These are phyloP conservation scores for Mesochorus sp. DNA, from an alignment of 2,888 invertebrate species.

Conservation along the genomic window DNA sequence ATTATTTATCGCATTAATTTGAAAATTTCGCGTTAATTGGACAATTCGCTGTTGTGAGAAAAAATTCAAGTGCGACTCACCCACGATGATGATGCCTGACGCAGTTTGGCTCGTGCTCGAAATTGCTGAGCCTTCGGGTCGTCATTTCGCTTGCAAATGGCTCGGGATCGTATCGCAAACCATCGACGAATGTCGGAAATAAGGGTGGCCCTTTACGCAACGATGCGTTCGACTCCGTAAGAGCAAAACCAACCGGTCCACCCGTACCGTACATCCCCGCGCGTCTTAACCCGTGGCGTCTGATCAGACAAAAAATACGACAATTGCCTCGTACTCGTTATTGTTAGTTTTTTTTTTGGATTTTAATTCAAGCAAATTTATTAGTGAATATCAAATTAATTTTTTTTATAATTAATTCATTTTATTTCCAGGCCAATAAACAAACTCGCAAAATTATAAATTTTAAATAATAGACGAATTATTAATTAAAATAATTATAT, in stretches of 20 bases:
- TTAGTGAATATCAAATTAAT: too few species aligned
- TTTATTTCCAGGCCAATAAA: too few species aligned
- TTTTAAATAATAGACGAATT: too few species aligned
- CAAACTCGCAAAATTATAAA: too few species aligned
- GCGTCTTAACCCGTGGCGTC: conserved; percentile 72
- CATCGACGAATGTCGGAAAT: conserved; percentile 82
- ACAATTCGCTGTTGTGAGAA: not conserved
- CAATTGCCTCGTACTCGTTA: not conserved
- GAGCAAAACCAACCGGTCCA: conserved; percentile 75
- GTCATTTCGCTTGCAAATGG: conserved; percentile 75
- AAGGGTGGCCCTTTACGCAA: conserved; percentile 80
- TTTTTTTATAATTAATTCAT: too few species aligned
- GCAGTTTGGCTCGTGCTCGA: conserved; percentile 77
- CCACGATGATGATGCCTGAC: conserved; percentile 74
- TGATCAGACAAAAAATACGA: conserved; percentile 62
- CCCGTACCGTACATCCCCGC: conserved; percentile 73
- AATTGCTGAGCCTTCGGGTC: conserved; percentile 73
- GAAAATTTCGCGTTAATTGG: not conserved
- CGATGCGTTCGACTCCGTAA: conserved; percentile 76
- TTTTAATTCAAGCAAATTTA: too few species aligned
- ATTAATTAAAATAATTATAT: too few species aligned
- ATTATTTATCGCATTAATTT: not conserved
- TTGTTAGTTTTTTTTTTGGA: too few species aligned
- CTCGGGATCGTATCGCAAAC: conserved; percentile 80
- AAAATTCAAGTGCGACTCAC: conserved; percentile 61